Percentiles rank a stretch among this genome's conserved stretches.
These are phyloP conservation scores for Condylura cristata DNA, from an alignment of 2,113 vertebrate genomes.

Conservation along the genomic window DNA sequence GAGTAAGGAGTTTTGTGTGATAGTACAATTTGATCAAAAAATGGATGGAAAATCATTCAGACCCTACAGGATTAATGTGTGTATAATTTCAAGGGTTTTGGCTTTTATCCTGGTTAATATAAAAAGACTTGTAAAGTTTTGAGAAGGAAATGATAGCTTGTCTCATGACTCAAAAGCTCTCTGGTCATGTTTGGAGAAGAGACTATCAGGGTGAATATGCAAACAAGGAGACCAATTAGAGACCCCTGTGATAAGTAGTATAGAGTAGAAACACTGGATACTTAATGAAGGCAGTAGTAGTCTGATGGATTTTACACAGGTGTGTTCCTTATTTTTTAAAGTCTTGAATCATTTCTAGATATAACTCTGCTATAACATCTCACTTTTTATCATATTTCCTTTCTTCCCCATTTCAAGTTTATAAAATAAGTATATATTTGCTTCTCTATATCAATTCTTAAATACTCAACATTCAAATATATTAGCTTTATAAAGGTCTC, in stretches of 20 bases:
- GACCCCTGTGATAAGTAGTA: neutral
- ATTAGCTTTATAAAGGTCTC: neutral
- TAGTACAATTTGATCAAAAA: neutral
- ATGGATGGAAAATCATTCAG: neutral
- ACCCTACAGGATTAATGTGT: too few species aligned
- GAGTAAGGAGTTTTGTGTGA: neutral
- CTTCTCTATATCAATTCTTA: neutral
- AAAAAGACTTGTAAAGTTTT: neutral
- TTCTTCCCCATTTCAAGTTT: neutral
- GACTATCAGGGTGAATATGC: neutral
- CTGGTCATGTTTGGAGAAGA: neutral
- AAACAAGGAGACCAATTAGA: neutral
- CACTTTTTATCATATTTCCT: neutral
- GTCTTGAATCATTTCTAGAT: neutral
- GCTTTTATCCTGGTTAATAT: neutral
- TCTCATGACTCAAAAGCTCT: neutral
- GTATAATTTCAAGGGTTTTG: neutral
- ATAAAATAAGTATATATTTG: neutral
- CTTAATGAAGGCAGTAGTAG: neutral
- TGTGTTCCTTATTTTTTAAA: neutral
- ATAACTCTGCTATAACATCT: neutral
- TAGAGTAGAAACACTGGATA: neutral
- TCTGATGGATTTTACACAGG: neutral
- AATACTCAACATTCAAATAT: neutral
- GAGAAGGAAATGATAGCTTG: neutral